Evolutionary conservation across 2,888 invertebrate genomes (phyloP), one percentile per base, ranked within the genome.

Genomic region (Apotomis betuletana): DNA sequence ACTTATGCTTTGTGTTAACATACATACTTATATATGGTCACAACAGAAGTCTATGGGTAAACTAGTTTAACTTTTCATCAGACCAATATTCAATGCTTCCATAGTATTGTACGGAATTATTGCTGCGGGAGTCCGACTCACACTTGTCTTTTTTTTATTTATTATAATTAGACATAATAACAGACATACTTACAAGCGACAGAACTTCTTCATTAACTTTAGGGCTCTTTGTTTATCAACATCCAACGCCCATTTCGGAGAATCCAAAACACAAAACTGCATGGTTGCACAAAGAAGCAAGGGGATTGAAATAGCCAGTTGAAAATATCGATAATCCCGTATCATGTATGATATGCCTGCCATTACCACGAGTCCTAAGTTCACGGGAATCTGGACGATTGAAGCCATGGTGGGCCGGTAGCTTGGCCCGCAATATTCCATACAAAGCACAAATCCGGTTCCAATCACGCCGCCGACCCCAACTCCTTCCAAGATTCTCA

Each of bases 211-310:
- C 86, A 91, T 85, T 3, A 87, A 85, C 2, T 3, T 15, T 0
- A 82, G 79, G 4, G 89, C 85, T 71, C 81, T 76, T 3, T 86
- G 83, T 44, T 85, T 74, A 0, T 81, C 74, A 41, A 80, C 83
- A 74, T 89, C 88, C 81, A 91, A 76, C 74, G 91, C 76, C 91
- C 91, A 91, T 73, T 90, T 91, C 0, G 90, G 91, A 0, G 91
- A 91, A 69, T 91, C 91, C 73, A 84, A 77, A 2, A 84, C 8
- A 27, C 88, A 15, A 77, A 82, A 90, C 68, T 81, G 78, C 5
- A 82, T 44, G 0, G 70, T 38, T 3, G 83, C 81, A 51, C 83
- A 84, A 0, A 88, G 44, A 8, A 89, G 83, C n/a, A 87, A 74
- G 1, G 90, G 91, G 13, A 90, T 51, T 0, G 91, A 90, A 3